phyloP scores from a whole-genome alignment of 1,140 invertebrate species.

The Triops longicaudatus region DNA sequence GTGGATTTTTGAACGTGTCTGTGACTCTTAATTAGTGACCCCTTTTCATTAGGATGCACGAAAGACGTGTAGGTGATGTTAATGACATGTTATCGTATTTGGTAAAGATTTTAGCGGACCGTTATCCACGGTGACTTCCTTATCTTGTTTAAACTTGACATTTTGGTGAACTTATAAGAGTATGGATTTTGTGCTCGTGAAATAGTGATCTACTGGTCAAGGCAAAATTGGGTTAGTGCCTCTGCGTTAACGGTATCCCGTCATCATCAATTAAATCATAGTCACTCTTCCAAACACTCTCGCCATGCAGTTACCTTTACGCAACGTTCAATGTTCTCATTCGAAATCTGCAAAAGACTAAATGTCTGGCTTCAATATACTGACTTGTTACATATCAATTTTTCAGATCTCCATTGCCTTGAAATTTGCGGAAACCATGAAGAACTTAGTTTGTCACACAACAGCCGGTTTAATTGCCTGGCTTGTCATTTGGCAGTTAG shows the following conservation, averaged over 20 bases:
- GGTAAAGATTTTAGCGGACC: background rate
- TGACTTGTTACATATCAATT: background rate
- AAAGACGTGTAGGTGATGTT: background rate
- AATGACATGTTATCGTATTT: background rate
- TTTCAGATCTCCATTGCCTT: background rate
- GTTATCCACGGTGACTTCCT: background rate
- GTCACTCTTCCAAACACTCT: background rate
- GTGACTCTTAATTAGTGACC: background rate
- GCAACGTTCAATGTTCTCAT: background rate
- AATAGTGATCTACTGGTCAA: background rate
- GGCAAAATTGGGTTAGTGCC: background rate
- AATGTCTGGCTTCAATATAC: no score
- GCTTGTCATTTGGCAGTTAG: background rate
- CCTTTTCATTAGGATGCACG: slow-evolving; percentile 12
- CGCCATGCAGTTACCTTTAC: background rate
- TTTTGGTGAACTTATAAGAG: background rate
- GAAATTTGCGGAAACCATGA: background rate
- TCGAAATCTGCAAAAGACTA: background rate
- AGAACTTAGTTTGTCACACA: background rate
- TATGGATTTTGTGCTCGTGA: background rate
- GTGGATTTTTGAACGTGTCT: background rate
- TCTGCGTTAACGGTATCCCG: background rate
- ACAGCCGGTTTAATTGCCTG: background rate
- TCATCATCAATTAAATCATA: background rate
- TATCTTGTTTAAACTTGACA: background rate